Base-by-base conservation (phyloP, 2,797 vertebrate species). In the Melanotaenia parkinsoni region DNA sequence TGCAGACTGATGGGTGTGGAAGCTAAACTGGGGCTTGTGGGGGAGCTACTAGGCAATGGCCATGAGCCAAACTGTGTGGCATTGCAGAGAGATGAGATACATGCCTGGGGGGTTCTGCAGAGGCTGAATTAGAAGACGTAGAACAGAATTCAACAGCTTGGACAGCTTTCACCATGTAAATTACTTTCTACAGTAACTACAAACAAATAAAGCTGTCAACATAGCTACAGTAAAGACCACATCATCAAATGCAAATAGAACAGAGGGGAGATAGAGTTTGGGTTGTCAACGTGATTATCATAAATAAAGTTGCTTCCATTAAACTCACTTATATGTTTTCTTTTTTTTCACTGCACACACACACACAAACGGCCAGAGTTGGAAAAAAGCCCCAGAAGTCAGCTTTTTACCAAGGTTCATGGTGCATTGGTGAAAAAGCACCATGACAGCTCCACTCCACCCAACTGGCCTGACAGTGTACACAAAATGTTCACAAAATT, bases 1-100 rank as follows among this genome's bases (percentile, higher is more conserved):
- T 89, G 76, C 79, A 50, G 66, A 50, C 47, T 70, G 69, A 85
- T 88, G 83, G 76, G 75, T 76, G 66, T 58, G 77, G 70, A 83
- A 74, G 84, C 78, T 45, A 80, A 70, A 65, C 32, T 47, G 69
- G 37, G 24, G 74, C 40, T 28, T 67, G 81, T 1, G 1, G 38
- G 22, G 30, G 50, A 43, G 50, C 50, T 69, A 79, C 69, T 77
- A 62, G 67, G 53, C 30, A 22, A 64, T 87, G 87, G 87, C 83
- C 58, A 35, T 0, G 18, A 64, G 83, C 86, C 88, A 92, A 70
- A 60, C 73, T 68, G 72, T 79, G 82, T 87, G 83, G 70, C 79
- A 69, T 72, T 75, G 83, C 82, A 89, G 86, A 91, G 67, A 80
- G 87, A 89, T 85, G 86, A 87, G 86, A 83, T 68, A 66, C 77